phyloP scores from a whole-genome alignment of 2,113 vertebrate genomes.

The Ammodytes dubius region DNA sequence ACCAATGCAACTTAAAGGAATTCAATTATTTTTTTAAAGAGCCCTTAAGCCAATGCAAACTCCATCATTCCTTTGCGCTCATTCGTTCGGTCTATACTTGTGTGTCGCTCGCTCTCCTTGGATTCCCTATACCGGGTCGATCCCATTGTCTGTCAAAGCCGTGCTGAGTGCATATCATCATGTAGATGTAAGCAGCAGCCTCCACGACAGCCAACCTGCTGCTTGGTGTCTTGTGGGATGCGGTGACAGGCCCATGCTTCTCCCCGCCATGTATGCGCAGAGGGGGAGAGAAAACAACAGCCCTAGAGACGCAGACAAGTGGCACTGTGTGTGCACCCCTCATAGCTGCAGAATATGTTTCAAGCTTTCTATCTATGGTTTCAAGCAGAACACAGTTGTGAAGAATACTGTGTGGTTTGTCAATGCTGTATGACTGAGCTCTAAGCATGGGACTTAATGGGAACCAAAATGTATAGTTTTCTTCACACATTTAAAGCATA shows the following conservation, averaged over 20 bases:
- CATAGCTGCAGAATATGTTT: constrained; percentile 38
- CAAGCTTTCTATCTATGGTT: neutral
- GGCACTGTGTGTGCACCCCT: constrained; percentile 14
- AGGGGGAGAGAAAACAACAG: constrained; percentile 23
- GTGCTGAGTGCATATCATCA: constrained; percentile 48
- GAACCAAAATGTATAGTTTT: neutral
- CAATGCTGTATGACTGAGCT: neutral
- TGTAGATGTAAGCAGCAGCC: constrained; percentile 54
- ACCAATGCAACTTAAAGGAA: neutral
- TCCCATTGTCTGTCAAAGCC: constrained; percentile 38
- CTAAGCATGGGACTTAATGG: neutral
- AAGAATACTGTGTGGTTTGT: neutral
- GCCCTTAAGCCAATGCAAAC: no score
- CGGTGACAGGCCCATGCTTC: constrained; percentile 40
- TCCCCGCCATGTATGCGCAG: constrained; percentile 4
- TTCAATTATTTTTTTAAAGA: neutral
- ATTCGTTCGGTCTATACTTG: neutral
- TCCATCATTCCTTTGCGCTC: neutral
- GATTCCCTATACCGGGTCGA: constrained; percentile 13
- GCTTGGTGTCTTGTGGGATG: constrained; percentile 41
- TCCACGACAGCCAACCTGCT: constrained; percentile 46
- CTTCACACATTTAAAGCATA: neutral
- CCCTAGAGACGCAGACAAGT: constrained; percentile 26
- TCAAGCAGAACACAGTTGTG: neutral
- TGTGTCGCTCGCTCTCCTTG: constrained; percentile 6